Base-by-base conservation (phyloP, 2,888 invertebrate species). In the Drosophila monieri region DNA sequence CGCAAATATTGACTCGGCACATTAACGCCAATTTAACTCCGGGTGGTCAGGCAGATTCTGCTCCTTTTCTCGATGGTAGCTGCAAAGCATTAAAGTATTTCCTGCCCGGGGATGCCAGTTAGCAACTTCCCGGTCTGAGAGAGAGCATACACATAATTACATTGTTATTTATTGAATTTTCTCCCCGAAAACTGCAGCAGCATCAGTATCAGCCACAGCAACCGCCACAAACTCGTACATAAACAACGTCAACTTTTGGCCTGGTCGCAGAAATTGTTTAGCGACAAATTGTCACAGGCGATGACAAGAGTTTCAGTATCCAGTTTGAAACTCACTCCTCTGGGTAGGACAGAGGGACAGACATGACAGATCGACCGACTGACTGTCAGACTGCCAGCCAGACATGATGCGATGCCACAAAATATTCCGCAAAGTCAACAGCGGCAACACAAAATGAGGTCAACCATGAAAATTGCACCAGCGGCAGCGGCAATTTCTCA, bases 141-240 rank as follows among this genome's bases (percentile, higher is more conserved):
- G 12, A 48, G 51, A 52, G 35, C 77, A 64, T 56, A 62, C 74
- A 73, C 68, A 72, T 83, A 81, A 81, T 81, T 83, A 81, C 83
- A 80, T 78, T 85, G 85, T 85, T 85, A 85, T 85, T 85, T 81
- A 81, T 81, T 81, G 85, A 85, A 81, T 85, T 85, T 77, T 81
- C 65, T 54, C 59, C 60, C 69, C 54, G 27, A 54, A 68, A 55
- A 59, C 73, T 44, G 46, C 67, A 70, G 37, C 60, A 72, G 37
- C 49, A 53, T 32, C n/a, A 32, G 12, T 12, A 32, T 12, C 30
- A 12, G 18, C 41, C 39, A 6, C 41, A 51, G 25, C 60, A 54
- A 6, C 60, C 55, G 32, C 32, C 32, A 12, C 6, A 32, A 32
- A n/a, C 32, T 32, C 32, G 32, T 32, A 46, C 67, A 69, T 58